Percentiles rank a stretch among this genome's conserved stretches.
Conservation (phyloP, 2,888 invertebrate genomes). For the Cenopis cana region DNA sequence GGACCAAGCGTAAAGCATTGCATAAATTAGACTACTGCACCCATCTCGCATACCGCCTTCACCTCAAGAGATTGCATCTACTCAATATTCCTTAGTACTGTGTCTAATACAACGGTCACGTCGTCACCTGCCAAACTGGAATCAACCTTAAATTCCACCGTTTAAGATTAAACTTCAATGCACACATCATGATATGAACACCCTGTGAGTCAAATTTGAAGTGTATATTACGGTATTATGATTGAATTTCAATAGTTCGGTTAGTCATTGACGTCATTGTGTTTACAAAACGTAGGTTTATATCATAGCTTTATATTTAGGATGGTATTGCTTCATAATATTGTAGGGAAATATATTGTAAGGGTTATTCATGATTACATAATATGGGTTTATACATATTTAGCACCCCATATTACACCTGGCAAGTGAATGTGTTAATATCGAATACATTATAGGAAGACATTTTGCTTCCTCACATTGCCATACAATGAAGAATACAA, state of each 20-base stretch:
- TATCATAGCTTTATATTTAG: slow-evolving; percentile 14
- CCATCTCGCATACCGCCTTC: slow-evolving; percentile 33
- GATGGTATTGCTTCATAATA: slow-evolving; percentile 27
- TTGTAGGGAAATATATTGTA: slow-evolving; percentile 12
- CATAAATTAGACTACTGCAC: slow-evolving; percentile 37
- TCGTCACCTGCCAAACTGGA: slow-evolving; percentile 29
- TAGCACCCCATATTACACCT: slow-evolving; percentile 1
- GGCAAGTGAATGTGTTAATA: not conserved
- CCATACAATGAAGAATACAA: no score
- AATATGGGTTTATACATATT: slow-evolving; percentile 10
- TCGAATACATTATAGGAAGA: no score
- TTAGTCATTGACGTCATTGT: not conserved
- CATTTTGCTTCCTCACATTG: no score
- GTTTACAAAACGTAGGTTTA: slow-evolving; percentile 13
- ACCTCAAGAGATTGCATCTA: slow-evolving; percentile 44
- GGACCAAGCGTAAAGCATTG: slow-evolving; percentile 7
- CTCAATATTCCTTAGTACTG: slow-evolving; percentile 47
- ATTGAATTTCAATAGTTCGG: not conserved
- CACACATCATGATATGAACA: slow-evolving; percentile 1
- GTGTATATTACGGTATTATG: not conserved
- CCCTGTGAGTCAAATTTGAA: no score
- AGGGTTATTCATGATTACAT: slow-evolving; percentile 13
- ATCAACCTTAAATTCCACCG: slow-evolving; percentile 8
- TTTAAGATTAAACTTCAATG: not conserved
- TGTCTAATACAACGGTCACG: slow-evolving; percentile 55